A percentile compares a stretch with the other conserved stretches of the same genome.
These are phyloP conservation scores for Condylostylus longicornis DNA, from an alignment of 1,140 invertebrate species.

Conservation along the genomic window DNA sequence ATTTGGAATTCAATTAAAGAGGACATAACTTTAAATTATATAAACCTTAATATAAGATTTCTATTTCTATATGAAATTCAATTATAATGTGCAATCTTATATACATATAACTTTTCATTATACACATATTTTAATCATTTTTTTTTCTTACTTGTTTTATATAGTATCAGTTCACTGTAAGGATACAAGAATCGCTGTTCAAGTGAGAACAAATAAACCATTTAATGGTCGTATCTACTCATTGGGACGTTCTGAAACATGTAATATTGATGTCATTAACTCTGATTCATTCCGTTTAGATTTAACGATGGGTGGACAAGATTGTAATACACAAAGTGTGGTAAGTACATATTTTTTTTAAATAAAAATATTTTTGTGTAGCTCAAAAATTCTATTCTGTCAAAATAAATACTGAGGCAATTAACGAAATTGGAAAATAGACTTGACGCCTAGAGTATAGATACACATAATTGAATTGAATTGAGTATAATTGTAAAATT, in stretches of 20 bases:
- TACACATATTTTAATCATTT: neutral
- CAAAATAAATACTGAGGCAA: no score
- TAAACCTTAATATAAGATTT: no score
- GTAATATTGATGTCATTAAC: constrained; percentile 85
- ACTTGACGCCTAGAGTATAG: no score
- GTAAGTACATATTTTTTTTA: constrained; percentile 49
- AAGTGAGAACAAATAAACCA: constrained; percentile 80
- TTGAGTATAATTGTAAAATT: no score
- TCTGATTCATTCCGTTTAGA: constrained; percentile 83
- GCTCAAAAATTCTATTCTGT: constrained; percentile 1
- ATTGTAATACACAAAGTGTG: constrained; percentile 85
- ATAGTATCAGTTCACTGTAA: constrained; percentile 86
- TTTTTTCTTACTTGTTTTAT: constrained; percentile 16
- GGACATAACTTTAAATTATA: no score
- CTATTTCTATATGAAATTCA: neutral
- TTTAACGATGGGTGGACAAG: constrained; percentile 81
- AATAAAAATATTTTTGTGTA: neutral
- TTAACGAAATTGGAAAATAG: no score
- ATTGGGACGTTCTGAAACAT: constrained; percentile 80
- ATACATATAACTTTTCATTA: neutral
- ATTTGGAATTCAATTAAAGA: no score
- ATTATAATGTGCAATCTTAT: neutral
- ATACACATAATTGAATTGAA: no score
- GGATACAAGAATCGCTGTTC: constrained; percentile 82
- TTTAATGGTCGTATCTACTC: constrained; percentile 92